A percentile compares a stretch with the other conserved stretches of the same genome.
phyloP scores from a whole-genome alignment of 2,888 invertebrate species.

The Elaeidobius kamerunicus region DNA sequence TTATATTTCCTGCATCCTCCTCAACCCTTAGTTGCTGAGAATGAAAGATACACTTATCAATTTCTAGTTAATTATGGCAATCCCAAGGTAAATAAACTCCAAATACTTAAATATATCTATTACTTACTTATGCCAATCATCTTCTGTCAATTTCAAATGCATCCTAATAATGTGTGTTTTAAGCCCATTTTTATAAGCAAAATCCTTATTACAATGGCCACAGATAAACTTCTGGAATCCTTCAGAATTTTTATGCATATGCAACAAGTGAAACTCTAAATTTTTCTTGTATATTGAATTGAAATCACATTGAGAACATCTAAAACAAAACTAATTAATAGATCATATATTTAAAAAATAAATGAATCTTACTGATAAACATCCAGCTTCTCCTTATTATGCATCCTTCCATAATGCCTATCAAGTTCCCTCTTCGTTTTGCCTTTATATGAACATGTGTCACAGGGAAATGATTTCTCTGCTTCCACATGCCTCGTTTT shows the following conservation, averaged over 20 bases:
- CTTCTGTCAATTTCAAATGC: slow-evolving; percentile 26
- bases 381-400: slow-evolving; percentile 23
- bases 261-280: slow-evolving; percentile 25
- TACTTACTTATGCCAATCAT: slow-evolving; percentile 26
- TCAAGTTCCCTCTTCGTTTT: slow-evolving; percentile 26
- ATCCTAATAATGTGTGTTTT: slow-evolving; percentile 26
- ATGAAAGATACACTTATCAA: no score
- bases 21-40: no score
- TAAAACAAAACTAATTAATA: no score
- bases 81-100: no score
- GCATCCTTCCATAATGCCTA: slow-evolving; percentile 25
- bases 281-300: slow-evolving; percentile 30
- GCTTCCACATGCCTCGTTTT: slow-evolving; percentile 17
- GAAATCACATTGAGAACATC: slow-evolving; percentile 23
- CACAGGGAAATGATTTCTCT: slow-evolving; percentile 23
- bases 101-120: no score
- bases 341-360: not conserved
- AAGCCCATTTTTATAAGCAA: slow-evolving; percentile 26
- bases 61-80: no score
- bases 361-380: slow-evolving; percentile 16
- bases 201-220: slow-evolving; percentile 27
- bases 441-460: slow-evolving; percentile 28
- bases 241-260: slow-evolving; percentile 28
- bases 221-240: slow-evolving; percentile 27
- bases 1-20: no score